Percentiles rank a stretch among this genome's conserved stretches.
phyloP scores from a whole-genome alignment of 2,113 vertebrate species.

The Pyxicephalus adspersus region DNA sequence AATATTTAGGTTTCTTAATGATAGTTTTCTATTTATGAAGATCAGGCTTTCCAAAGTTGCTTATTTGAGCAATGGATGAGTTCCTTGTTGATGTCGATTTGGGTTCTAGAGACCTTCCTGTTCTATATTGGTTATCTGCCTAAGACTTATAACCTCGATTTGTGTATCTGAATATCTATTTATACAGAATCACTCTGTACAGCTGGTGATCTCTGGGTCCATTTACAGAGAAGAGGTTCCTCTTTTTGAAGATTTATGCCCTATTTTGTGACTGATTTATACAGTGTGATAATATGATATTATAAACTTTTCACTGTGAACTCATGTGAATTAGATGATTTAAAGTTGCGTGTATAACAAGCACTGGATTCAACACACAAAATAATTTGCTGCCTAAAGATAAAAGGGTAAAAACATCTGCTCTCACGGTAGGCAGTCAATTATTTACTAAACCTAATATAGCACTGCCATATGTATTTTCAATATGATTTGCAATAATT shows the following conservation, averaged over 20 bases:
- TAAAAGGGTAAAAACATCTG: too few relatives aligned
- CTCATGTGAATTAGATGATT: constrained; percentile 24
- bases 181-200: background rate
- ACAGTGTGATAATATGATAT: constrained; percentile 19
- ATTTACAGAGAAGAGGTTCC: constrained; percentile 29
- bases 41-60: too few relatives aligned
- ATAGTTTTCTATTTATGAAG: too few relatives aligned
- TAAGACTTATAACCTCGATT: background rate
- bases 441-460: too few relatives aligned
- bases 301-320: constrained; percentile 45
- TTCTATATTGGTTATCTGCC: background rate
- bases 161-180: background rate
- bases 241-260: constrained; percentile 44
- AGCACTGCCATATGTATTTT: too few relatives aligned
- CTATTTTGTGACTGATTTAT: constrained; percentile 29
- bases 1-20: too few relatives aligned
- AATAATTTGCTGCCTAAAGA: too few relatives aligned
- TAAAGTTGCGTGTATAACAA: constrained; percentile 16
- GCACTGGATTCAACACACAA: background rate
- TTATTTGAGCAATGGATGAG: too few relatives aligned
- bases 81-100: too few relatives aligned
- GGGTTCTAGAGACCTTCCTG: background rate
- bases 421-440: too few relatives aligned
- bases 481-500: too few relatives aligned
- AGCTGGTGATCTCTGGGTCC: background rate